Evolutionary conservation across 2,888 invertebrate species (phyloP).

Genomic region (Aquatica leii): DNA sequence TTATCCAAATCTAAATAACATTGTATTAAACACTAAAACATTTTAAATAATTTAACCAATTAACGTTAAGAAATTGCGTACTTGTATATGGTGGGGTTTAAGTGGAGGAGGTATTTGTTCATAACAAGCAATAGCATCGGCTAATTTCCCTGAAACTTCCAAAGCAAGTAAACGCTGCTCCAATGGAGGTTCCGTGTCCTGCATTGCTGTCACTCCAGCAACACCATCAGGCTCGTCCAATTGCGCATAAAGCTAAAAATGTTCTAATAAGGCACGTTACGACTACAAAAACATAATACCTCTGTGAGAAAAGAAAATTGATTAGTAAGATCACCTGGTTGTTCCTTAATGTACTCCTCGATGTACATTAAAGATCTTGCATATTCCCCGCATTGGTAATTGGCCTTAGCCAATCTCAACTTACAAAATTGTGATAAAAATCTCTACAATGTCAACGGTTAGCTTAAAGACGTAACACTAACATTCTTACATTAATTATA

Average conservation of each 20-base stretch:
- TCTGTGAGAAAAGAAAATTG: conserved; percentile 72
- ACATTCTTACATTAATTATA: conserved; percentile 45
- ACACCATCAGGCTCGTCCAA: conserved; percentile 92
- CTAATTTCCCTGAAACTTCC: conserved; percentile 82
- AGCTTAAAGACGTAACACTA: too few relatives aligned
- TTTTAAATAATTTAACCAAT: neutral
- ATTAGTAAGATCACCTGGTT: conserved; percentile 64
- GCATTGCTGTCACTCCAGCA: conserved; percentile 78
- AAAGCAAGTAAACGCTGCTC: conserved; percentile 86
- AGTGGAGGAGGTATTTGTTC: conserved; percentile 74
- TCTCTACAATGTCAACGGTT: conserved; percentile 30
- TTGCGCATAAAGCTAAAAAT: conserved; percentile 79
- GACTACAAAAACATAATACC: too few relatives aligned
- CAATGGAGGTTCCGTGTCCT: conserved; percentile 78
- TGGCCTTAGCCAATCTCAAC: conserved; percentile 73
- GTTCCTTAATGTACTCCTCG: conserved; percentile 74
- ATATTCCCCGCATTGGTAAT: conserved; percentile 78
- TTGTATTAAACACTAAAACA: conserved; percentile 78
- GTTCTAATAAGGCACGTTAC: too few relatives aligned
- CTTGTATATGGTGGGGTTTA: conserved; percentile 60
- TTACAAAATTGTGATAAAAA: conserved; percentile 60
- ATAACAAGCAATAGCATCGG: conserved; percentile 89
- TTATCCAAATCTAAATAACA: conserved; percentile 89
- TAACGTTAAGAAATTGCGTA: conserved; percentile 23
- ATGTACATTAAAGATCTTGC: conserved; percentile 79